phyloP scores from a whole-genome alignment of 2,888 invertebrate species.

The Stramonita haemastoma region DNA sequence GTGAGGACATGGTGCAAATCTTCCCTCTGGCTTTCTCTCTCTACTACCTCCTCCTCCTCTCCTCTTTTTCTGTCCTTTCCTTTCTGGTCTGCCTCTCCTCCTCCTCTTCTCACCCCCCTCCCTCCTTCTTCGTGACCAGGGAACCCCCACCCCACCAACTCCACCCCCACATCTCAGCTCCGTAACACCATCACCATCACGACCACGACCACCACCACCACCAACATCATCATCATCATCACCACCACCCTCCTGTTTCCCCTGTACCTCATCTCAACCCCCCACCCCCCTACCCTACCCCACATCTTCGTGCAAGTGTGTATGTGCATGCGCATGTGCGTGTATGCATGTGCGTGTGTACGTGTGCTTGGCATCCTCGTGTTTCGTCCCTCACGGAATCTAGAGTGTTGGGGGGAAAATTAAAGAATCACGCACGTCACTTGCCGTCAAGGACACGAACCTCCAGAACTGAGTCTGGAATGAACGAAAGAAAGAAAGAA shows the following conservation, averaged over 20 bases:
- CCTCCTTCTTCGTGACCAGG: conserved; percentile 19
- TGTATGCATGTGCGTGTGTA: conserved; percentile 38
- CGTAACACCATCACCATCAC: neutral
- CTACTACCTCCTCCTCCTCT: neutral
- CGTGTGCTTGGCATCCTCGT: conserved; percentile 39
- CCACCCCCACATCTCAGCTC: neutral
- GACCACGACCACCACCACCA: neutral
- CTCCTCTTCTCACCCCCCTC: neutral
- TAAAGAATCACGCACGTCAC: conserved; percentile 43
- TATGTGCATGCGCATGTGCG: conserved; percentile 21
- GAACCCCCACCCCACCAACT: neutral
- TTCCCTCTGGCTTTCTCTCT: neutral
- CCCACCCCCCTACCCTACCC: neutral
- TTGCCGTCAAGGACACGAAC: conserved; percentile 30
- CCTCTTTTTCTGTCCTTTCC: conserved; percentile 9
- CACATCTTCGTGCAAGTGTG: neutral
- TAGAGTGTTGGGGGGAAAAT: conserved; percentile 40
- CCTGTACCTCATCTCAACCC: neutral
- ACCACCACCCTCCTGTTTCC: neutral
- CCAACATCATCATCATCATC: neutral
- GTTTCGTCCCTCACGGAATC: conserved; percentile 43
- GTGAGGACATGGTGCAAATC: conserved; percentile 44
- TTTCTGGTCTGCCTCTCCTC: neutral
- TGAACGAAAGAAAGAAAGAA: neutral
- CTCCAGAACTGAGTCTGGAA: neutral